Evolutionary conservation across 2,113 vertebrate species (phyloP).

Genomic region (Clarias batrachus): DNA sequence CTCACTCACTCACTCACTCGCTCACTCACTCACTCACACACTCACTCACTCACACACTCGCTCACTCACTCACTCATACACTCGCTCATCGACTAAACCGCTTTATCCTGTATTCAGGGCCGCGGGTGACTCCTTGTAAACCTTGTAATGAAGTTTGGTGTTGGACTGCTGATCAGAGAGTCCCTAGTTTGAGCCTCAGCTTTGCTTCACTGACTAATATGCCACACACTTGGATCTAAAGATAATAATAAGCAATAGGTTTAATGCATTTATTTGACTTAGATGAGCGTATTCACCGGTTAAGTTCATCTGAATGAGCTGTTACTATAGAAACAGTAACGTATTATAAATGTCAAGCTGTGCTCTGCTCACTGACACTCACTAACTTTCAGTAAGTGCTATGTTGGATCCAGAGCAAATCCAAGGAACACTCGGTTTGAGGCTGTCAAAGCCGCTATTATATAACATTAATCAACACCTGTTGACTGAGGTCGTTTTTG

Average conservation of each 20-base stretch:
- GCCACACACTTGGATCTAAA: too few species aligned
- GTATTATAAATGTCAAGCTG: neutral
- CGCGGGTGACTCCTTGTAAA: neutral
- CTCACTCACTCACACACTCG: too few species aligned
- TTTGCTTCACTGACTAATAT: too few species aligned
- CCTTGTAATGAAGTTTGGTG: too few species aligned
- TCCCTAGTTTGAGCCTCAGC: too few species aligned
- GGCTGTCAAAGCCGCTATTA: neutral
- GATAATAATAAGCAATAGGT: neutral
- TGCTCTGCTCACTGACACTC: neutral
- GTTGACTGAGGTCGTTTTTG: neutral
- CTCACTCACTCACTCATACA: too few species aligned
- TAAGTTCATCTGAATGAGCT: neutral
- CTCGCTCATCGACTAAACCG: too few species aligned
- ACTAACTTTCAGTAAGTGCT: constrained; percentile 5
- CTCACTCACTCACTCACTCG: too few species aligned
- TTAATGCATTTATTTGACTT: neutral
- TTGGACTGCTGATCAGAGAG: too few species aligned
- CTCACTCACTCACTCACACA: too few species aligned
- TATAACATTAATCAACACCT: neutral
- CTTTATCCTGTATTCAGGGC: too few species aligned
- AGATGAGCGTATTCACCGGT: neutral
- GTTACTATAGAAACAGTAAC: neutral
- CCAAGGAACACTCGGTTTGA: neutral
- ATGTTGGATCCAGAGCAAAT: neutral